Conservation (phyloP, 1,140 invertebrate genomes). For the Pentalonia nigronervosa region DNA sequence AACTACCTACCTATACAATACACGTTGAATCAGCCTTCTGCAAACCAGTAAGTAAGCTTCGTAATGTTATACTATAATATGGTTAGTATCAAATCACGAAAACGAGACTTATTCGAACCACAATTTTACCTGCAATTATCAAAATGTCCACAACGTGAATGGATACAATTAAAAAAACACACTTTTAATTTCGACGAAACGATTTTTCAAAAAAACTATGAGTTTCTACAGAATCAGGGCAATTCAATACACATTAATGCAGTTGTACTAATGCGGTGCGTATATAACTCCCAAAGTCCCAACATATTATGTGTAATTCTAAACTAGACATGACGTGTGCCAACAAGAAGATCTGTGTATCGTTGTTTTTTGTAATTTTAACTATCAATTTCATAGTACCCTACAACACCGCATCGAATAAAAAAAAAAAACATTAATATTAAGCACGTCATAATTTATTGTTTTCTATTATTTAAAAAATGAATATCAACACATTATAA, state of each 20-base stretch:
- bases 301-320: background rate
- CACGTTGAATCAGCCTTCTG: background rate
- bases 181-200: background rate
- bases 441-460: no score
- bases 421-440: no score
- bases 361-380: background rate
- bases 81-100: background rate
- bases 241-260: background rate
- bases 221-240: background rate
- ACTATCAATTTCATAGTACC: background rate
- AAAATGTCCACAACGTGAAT: background rate
- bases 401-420: no score
- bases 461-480: no score
- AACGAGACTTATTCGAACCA: background rate
- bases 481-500: no score
- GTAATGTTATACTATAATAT: background rate
- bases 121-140: background rate
- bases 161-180: background rate
- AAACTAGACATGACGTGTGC: background rate
- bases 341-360: background rate
- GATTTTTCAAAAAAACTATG: background rate
- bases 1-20: background rate
- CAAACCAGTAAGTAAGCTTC: background rate
- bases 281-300: background rate
- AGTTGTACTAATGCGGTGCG: background rate